Evolutionary conservation across 1,140 invertebrate genomes (phyloP), one percentile per base, ranked within the genome.

Genomic region (Sarcophaga peregrina): DNA sequence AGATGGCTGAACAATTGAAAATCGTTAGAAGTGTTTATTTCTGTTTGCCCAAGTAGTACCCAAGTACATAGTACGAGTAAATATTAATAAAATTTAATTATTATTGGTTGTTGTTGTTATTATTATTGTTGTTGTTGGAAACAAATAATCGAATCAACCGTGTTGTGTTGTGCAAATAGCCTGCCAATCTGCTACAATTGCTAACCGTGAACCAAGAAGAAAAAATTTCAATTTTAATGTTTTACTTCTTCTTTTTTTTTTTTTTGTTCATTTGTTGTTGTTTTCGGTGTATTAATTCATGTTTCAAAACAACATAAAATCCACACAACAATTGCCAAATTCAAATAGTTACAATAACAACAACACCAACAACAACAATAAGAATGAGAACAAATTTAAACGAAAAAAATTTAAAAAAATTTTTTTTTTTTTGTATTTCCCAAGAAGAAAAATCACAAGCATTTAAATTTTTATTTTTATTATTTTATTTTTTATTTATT

Each of bases 81-180:
- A 58, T 58, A 58, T 58, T 58, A 78, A 78, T 78, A 78, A 78
- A 78, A 78, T 78, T 78, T 78, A 50, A 78, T 78, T 78, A 78
- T 78, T 78, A 78, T 78, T 78, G 25, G 11, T 50, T 17, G 47
- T 78, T 20, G 25, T 37, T 52, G 20, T 37, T 37, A 4, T 37
- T 37, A 4, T 37, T 37, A 4, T 37, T 37, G 25, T 37, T 37
- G 25, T 37, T 37, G 25, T 37, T 37, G 25, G 4, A 37, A 37
- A 37, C 25, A 37, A 37, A 37, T 37, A 37, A 37, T 37, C 25
- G 25, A 37, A 37, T 37, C 25, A 37, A 37, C 25, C 25, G 25
- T 37, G 25, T 37, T 37, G 25, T 37, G 25, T 37, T 37, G 25
- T 37, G 8, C 5, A 20, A 25, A 68, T 9, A 68, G 17, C 17